These are phyloP conservation scores for Mystacornis crossleyi DNA, from an alignment of 2,113 vertebrate species.

Conservation along the genomic window DNA sequence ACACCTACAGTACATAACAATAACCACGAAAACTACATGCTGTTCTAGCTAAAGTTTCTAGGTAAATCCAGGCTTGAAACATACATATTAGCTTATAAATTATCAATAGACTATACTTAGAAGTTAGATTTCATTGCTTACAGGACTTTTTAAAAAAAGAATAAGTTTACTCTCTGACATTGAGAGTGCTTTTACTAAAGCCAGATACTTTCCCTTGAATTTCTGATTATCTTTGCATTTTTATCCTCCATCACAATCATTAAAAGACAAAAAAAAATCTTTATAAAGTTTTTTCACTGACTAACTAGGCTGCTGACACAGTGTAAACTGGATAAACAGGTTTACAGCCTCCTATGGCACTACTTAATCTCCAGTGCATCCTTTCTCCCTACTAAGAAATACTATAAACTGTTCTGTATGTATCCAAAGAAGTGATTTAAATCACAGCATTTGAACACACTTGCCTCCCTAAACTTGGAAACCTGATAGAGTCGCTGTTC, in stretches of 20 bases:
- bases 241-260: background rate
- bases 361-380: background rate
- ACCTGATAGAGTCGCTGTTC: background rate
- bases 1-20: background rate
- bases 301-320: background rate
- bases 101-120: background rate
- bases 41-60: background rate
- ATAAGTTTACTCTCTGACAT: background rate
- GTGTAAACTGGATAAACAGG: constrained; percentile 16
- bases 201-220: background rate
- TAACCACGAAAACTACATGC: background rate
- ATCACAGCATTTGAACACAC: background rate
- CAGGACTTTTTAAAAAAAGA: background rate
- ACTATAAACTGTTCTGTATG: background rate
- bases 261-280: background rate
- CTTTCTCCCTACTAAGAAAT: background rate
- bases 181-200: background rate
- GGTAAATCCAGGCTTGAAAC: background rate
- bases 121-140: background rate
- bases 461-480: background rate
- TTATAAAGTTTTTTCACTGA: background rate
- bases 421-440: background rate
- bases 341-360: background rate
- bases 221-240: background rate
- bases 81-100: background rate